These are phyloP conservation scores for Operophtera brumata DNA, from an alignment of 2,888 invertebrate species.

Conservation along the genomic window DNA sequence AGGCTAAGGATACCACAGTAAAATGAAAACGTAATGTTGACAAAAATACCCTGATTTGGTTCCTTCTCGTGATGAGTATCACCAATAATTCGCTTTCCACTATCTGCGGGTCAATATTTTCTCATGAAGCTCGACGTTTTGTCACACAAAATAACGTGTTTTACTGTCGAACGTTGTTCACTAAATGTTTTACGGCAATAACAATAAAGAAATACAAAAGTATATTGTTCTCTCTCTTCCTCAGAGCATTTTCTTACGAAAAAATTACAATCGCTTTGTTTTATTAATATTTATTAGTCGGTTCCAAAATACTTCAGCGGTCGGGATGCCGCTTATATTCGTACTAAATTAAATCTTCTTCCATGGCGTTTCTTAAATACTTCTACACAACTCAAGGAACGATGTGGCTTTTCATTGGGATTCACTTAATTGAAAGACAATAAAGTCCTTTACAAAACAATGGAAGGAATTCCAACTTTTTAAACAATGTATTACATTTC, in stretches of 20 bases:
- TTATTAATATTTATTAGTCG: conserved; percentile 74
- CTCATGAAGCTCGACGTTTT: conserved; percentile 78
- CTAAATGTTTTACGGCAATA: conserved; percentile 79
- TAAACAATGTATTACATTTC: conserved; percentile 17
- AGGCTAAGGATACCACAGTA: conserved; percentile 33
- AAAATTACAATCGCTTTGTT: conserved; percentile 67
- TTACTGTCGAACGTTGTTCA: conserved; percentile 66
- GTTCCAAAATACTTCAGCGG: conserved; percentile 65
- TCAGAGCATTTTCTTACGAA: conserved; percentile 66
- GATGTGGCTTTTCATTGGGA: conserved; percentile 19
- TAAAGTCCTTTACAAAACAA: conserved; percentile 15
- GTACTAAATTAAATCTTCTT: conserved; percentile 53
- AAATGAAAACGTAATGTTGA: conserved; percentile 39
- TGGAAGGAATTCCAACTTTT: conserved; percentile 19
- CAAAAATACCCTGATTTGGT: conserved; percentile 43
- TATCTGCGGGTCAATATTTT: conserved; percentile 80
- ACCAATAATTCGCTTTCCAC: conserved; percentile 75
- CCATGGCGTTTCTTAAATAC: conserved; percentile 38
- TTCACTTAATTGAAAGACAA: conserved; percentile 28
- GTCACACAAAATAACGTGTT: conserved; percentile 80
- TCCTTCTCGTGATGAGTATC: conserved; percentile 52
- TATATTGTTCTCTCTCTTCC: conserved; percentile 68
- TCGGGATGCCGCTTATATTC: conserved; percentile 50
- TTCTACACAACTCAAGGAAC: conserved; percentile 32
- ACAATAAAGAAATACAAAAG: conserved; percentile 80